Evolutionary conservation across 2,888 invertebrate genomes (phyloP).

Genomic region (Leuctra nigra): DNA sequence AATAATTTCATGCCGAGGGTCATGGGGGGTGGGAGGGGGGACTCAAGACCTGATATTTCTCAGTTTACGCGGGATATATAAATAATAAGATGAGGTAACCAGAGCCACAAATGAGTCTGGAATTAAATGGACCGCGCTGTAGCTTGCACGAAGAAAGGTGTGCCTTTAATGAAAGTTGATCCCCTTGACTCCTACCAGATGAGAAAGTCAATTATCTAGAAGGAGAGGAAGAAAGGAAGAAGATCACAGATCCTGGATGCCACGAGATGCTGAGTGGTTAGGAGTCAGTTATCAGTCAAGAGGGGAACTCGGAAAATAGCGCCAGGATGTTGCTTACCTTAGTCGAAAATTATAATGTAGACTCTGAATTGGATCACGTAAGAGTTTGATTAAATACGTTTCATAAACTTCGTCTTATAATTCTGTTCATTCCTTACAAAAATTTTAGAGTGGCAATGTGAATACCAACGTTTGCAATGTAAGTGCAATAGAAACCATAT

Average conservation of each 20-base stretch:
- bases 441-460: too few relatives aligned
- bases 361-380: too few relatives aligned
- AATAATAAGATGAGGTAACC: slow-evolving; percentile 16
- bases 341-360: too few relatives aligned
- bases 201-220: slow-evolving; percentile 1
- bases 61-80: slow-evolving; percentile 7
- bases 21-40: background rate
- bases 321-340: too few relatives aligned
- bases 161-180: slow-evolving; percentile 11
- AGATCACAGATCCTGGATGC: background rate
- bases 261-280: too few relatives aligned
- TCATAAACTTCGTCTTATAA: too few relatives aligned
- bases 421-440: too few relatives aligned
- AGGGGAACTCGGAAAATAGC: too few relatives aligned
- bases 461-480: too few relatives aligned
- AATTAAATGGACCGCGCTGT: slow-evolving; percentile 12
- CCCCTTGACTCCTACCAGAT: background rate
- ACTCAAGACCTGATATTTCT: slow-evolving; percentile 1
- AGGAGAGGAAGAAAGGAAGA: background rate
- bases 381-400: too few relatives aligned
- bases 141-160: background rate
- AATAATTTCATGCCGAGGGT: slow-evolving; percentile 11
- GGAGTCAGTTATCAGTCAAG: too few relatives aligned
- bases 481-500: too few relatives aligned
- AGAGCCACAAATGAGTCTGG: slow-evolving; percentile 15